Percentiles rank a stretch among this genome's conserved stretches.
These are phyloP conservation scores for Scatophagus argus DNA, from an alignment of 2,113 vertebrate species.

Conservation along the genomic window DNA sequence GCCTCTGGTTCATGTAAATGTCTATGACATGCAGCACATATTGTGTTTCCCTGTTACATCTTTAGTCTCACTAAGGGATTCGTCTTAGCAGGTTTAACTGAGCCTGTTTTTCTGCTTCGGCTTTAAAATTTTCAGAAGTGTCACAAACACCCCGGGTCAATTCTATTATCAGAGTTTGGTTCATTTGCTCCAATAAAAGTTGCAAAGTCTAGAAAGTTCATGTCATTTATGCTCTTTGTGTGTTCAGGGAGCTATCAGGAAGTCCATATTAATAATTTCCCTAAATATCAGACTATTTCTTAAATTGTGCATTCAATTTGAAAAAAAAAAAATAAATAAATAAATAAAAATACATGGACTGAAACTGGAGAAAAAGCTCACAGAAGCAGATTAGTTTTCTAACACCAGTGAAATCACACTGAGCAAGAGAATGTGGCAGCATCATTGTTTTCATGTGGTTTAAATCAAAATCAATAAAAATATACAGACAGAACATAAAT, in stretches of 20 bases:
- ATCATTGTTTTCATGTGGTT: neutral
- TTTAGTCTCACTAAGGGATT: neutral
- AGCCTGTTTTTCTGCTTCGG: neutral
- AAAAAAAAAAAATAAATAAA: too few species aligned
- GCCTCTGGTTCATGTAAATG: neutral
- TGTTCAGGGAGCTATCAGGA: too few species aligned
- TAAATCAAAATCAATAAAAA: slow-evolving; percentile 1
- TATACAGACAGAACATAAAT: neutral
- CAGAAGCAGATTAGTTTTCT: neutral
- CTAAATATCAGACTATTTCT: neutral
- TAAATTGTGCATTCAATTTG: neutral
- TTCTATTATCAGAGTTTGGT: too few species aligned
- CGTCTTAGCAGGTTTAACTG: neutral
- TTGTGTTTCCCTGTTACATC: neutral
- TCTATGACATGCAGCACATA: neutral
- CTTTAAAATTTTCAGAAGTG: too few species aligned
- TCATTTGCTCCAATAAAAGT: too few species aligned
- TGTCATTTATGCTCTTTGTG: too few species aligned
- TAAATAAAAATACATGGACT: too few species aligned
- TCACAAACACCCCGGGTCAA: too few species aligned
- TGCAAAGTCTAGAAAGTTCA: too few species aligned
- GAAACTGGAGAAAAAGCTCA: neutral
- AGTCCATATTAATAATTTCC: too few species aligned
- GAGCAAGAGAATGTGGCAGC: neutral
- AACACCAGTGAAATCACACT: neutral